phyloP scores from a whole-genome alignment of 2,797 vertebrate species.

The Semotilus atromaculatus region DNA sequence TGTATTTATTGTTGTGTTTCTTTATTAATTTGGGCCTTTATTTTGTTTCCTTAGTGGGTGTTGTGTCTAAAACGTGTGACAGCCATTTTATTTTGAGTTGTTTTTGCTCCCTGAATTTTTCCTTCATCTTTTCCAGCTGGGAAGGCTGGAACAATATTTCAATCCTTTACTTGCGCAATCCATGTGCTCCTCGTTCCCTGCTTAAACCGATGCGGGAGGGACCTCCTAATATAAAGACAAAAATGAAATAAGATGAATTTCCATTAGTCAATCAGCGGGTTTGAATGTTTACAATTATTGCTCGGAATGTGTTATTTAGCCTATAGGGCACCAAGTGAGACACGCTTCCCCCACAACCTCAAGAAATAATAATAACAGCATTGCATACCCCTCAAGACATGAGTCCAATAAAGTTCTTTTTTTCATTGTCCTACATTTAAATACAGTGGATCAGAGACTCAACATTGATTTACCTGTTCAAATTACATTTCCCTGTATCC shows the following conservation, averaged over 20 bases:
- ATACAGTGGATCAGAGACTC: slow-evolving; percentile 68
- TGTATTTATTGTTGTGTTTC: neutral
- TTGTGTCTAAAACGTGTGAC: neutral
- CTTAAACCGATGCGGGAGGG: neutral
- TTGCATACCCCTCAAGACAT: neutral
- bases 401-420: slow-evolving; percentile 3
- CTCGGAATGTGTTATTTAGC: slow-evolving; percentile 14
- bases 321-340: neutral
- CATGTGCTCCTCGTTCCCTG: no score
- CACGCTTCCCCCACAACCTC: neutral
- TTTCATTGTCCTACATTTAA: slow-evolving; percentile 58
- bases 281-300: slow-evolving; percentile 2
- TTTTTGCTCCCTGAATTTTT: neutral
- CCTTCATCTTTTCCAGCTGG: slow-evolving; percentile 1
- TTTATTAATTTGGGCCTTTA: neutral
- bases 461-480: slow-evolving; percentile 67
- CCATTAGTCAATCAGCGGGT: neutral
- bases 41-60: neutral
- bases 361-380: slow-evolving; percentile 14
- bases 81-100: neutral
- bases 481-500: slow-evolving; percentile 75
- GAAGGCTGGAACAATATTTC: neutral
- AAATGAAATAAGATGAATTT: neutral
- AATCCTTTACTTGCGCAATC: neutral
- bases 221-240: neutral